These are phyloP conservation scores for Cairina moschata DNA, from an alignment of 2,113 vertebrate species.

Conservation along the genomic window DNA sequence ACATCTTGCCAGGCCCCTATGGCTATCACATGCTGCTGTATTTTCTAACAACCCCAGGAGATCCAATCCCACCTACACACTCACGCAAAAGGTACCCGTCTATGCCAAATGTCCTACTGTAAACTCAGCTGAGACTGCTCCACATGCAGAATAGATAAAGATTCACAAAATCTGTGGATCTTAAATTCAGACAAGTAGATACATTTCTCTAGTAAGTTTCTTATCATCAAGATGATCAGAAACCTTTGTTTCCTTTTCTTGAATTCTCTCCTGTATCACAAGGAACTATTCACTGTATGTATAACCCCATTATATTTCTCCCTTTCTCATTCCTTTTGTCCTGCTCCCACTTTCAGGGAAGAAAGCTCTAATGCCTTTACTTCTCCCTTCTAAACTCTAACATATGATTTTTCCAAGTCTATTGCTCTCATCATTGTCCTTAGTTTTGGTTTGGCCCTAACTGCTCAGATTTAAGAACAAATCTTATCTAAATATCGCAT, in stretches of 20 bases:
- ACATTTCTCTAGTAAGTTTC: neutral
- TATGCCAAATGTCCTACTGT: neutral
- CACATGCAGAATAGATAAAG: neutral
- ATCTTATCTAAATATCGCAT: neutral
- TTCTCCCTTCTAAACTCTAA: neutral
- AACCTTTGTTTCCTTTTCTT: neutral
- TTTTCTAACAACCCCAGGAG: neutral
- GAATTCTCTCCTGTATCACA: neutral
- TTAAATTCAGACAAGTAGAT: neutral
- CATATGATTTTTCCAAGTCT: neutral
- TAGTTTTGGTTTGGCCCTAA: neutral
- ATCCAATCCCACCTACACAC: neutral
- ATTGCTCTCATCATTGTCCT: neutral
- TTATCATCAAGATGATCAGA: neutral
- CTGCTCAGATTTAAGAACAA: neutral
- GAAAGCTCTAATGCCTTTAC: neutral
- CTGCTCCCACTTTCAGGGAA: neutral
- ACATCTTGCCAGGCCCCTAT: slow-evolving; percentile 40
- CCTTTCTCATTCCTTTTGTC: neutral
- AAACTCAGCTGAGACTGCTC: neutral
- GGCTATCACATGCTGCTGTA: slow-evolving; percentile 3
- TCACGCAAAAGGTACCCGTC: neutral
- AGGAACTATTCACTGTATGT: neutral
- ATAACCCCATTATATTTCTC: neutral
- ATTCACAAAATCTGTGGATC: neutral